These are phyloP conservation scores for Elachura formosa DNA, from an alignment of 2,113 vertebrate genomes.

Conservation along the genomic window DNA sequence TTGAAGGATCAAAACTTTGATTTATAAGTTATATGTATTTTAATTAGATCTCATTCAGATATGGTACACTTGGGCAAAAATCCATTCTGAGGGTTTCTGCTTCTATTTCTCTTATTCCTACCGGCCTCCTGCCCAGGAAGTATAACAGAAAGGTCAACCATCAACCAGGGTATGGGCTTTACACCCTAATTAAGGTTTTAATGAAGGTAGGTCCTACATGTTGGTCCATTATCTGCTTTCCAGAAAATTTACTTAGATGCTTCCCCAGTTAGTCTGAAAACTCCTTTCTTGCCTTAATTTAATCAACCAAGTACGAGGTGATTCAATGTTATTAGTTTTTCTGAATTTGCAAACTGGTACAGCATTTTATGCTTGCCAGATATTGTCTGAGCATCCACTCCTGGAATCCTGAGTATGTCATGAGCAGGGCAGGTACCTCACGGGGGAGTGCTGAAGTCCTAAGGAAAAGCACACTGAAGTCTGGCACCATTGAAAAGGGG, in stretches of 20 bases:
- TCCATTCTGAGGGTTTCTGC: background rate
- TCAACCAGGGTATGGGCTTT: background rate
- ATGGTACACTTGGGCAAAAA: background rate
- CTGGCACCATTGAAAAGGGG: background rate
- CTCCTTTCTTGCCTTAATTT: background rate
- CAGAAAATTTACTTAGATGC: background rate
- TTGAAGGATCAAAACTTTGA: background rate
- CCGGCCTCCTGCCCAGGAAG: background rate
- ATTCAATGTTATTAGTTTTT: background rate
- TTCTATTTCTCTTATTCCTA: background rate
- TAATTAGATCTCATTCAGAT: background rate
- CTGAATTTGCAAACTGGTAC: background rate
- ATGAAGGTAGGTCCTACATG: background rate
- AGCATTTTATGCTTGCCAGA: background rate
- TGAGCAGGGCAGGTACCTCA: background rate
- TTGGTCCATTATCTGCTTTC: background rate
- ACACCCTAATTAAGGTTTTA: background rate
- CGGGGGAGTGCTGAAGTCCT: background rate
- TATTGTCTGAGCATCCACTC: background rate
- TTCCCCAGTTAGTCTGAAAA: background rate
- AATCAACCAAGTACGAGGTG: background rate
- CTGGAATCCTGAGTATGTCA: background rate
- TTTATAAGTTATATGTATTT: background rate
- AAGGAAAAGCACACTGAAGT: background rate
- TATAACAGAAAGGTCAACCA: background rate